Conservation (phyloP, 2,888 invertebrate species). For the Rhynchonema sp. region DNA sequence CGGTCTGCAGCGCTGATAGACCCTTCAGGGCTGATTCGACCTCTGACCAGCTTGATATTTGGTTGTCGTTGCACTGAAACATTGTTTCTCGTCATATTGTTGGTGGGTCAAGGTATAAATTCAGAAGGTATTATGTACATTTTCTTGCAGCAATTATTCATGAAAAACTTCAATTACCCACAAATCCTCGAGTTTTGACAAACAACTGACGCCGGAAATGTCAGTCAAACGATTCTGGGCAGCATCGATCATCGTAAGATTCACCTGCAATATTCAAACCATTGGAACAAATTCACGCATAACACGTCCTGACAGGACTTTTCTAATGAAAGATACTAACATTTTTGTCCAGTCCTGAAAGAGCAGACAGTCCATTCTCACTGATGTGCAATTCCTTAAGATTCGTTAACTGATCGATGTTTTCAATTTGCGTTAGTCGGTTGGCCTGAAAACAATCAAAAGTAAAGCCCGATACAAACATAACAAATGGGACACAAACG, state of each 20-base stretch:
- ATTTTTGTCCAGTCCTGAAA: slow-evolving; percentile 56
- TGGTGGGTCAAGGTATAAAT: no score
- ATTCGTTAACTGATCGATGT: slow-evolving; percentile 49
- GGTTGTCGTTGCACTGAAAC: slow-evolving; percentile 69
- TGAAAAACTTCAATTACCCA: no score
- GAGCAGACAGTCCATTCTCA: slow-evolving; percentile 60
- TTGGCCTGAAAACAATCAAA: slow-evolving; percentile 52
- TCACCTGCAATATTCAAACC: slow-evolving; percentile 17
- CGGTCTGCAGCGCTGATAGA: slow-evolving; percentile 41
- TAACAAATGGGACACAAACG: no score
- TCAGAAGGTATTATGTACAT: no score
- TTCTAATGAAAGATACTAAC: no score
- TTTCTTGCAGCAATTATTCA: no score
- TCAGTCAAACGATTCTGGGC: slow-evolving; percentile 62
- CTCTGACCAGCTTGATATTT: slow-evolving; percentile 61
- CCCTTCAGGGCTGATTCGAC: slow-evolving; percentile 47
- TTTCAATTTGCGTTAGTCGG: slow-evolving; percentile 64
- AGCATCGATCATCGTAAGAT: slow-evolving; percentile 65
- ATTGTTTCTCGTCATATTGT: no score
- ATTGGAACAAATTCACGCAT: not conserved
- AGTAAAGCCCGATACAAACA: not conserved
- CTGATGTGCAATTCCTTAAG: slow-evolving; percentile 75
- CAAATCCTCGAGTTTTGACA: slow-evolving; percentile 65
- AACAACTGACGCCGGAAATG: slow-evolving; percentile 56
- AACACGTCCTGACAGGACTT: not conserved